A percentile compares a stretch with the other conserved stretches of the same genome.
phyloP scores from a whole-genome alignment of 1,140 invertebrate species.

The Temnothorax curvispinosus region DNA sequence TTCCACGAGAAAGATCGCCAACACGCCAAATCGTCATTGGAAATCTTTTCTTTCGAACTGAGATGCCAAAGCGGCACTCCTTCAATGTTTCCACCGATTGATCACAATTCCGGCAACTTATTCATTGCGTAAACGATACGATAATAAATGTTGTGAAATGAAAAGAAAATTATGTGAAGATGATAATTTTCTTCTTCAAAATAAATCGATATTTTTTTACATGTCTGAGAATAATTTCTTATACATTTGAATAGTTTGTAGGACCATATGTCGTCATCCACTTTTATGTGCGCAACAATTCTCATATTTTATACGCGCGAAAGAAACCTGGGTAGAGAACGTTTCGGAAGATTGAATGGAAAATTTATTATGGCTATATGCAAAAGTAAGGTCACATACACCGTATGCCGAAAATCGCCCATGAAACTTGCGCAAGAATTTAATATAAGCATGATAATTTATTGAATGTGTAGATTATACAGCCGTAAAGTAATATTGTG shows the following conservation, averaged over 20 bases:
- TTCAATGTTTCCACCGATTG: not conserved
- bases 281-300: not conserved
- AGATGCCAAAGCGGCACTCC: not conserved
- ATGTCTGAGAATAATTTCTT: not conserved
- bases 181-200: not conserved
- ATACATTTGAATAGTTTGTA: not conserved
- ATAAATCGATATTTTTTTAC: not conserved
- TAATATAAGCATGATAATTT: constrained; percentile 43
- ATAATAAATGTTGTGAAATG: not conserved
- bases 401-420: not conserved
- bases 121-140: not conserved
- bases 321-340: not conserved
- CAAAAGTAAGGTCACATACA: not conserved
- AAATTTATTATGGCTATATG: constrained; percentile 27
- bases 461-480: constrained; percentile 10
- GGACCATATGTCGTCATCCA: not conserved
- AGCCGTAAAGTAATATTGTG: not conserved
- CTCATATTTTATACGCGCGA: not conserved
- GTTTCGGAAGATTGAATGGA: constrained; percentile 13
- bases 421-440: constrained; percentile 15
- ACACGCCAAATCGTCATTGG: not conserved
- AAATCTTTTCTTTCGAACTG: not conserved
- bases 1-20: not conserved
- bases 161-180: not conserved
- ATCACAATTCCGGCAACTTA: not conserved